phyloP scores from a whole-genome alignment of 1,140 invertebrate species.

The Drosophila willistoni region DNA sequence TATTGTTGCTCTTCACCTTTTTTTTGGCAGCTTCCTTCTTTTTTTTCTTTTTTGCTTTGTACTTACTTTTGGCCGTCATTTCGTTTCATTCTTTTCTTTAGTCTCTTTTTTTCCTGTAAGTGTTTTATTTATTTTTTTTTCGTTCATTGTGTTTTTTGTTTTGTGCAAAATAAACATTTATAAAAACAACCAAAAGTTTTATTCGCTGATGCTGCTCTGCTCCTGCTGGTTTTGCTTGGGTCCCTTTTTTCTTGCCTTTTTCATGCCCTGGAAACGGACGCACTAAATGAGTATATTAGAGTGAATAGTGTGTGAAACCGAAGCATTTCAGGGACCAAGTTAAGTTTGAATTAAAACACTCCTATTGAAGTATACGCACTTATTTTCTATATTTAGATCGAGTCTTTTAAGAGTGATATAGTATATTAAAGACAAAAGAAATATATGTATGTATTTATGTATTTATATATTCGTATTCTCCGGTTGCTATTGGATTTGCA shows the following conservation, averaged over 20 bases:
- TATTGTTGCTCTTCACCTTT: constrained; percentile 60
- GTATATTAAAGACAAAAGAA: no score
- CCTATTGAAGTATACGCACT: no score
- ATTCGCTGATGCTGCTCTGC: constrained; percentile 70
- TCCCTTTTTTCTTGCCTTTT: constrained; percentile 2
- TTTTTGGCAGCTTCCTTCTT: constrained; percentile 44
- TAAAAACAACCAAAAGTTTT: constrained; percentile 73
- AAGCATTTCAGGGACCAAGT: no score
- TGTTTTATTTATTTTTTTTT: constrained; percentile 14
- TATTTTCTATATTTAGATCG: no score
- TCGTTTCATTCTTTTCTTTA: constrained; percentile 14
- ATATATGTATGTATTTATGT: no score
- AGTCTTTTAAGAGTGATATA: no score
- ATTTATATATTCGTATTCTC: no score
- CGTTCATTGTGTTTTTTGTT: constrained; percentile 36
- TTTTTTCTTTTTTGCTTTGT: constrained; percentile 5
- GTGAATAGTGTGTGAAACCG: no score
- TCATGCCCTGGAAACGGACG: not conserved
- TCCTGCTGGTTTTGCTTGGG: constrained; percentile 47
- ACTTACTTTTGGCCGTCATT: constrained; percentile 9
- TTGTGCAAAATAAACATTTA: constrained; percentile 79
- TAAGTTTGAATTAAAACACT: no score
- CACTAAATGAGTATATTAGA: not conserved
- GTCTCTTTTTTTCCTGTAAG: constrained; percentile 14
- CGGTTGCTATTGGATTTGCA: no score